These are phyloP conservation scores for Tichodroma muraria DNA, from an alignment of 2,113 vertebrate species.

Conservation along the genomic window DNA sequence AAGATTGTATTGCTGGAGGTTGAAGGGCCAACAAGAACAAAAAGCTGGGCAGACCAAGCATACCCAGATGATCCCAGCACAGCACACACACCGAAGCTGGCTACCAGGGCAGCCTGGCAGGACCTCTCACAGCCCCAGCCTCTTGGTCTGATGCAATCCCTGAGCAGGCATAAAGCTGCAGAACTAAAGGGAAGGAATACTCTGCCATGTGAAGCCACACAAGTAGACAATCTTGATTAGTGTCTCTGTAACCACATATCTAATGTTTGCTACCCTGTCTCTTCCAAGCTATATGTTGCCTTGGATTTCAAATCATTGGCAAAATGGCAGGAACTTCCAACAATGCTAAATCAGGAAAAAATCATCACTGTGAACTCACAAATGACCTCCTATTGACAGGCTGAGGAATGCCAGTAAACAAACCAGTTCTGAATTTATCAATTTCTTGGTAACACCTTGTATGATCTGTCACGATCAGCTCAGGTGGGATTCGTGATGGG, in stretches of 20 bases:
- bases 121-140: background rate
- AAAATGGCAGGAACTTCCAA: background rate
- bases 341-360: background rate
- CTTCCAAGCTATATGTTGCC: background rate
- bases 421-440: background rate
- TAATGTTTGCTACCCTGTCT: background rate
- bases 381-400: background rate
- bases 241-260: rapidly evolving
- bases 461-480: too few relatives aligned
- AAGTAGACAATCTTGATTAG: background rate
- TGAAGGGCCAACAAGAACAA: background rate
- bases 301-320: background rate
- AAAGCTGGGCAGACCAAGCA: background rate
- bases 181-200: background rate
- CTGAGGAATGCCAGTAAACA: background rate
- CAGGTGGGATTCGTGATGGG: too few relatives aligned
- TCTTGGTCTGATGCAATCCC: background rate
- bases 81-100: background rate
- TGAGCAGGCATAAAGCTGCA: background rate
- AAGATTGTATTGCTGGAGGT: background rate
- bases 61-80: background rate
- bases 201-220: background rate
- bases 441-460: background rate
- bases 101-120: background rate
- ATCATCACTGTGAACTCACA: background rate